A percentile compares a stretch with the other conserved stretches of the same genome.
phyloP scores from a whole-genome alignment of 2,113 vertebrate genomes.

The Leuciscus idus region DNA sequence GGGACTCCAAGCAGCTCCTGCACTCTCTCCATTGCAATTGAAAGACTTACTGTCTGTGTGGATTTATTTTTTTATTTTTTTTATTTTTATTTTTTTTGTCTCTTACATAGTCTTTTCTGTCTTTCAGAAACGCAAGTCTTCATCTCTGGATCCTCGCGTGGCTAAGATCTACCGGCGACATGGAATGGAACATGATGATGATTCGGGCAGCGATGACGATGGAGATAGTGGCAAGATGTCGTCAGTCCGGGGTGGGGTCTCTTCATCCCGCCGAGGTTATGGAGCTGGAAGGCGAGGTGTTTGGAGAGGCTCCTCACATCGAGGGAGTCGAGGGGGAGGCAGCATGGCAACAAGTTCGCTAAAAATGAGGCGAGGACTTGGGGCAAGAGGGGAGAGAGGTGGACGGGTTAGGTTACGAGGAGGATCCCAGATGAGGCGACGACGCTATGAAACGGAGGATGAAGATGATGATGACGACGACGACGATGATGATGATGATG shows the following conservation, averaged over 20 bases:
- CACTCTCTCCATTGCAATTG: not conserved
- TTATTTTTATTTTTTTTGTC: not conserved
- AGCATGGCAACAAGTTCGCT: conserved; percentile 55
- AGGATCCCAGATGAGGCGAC: conserved; percentile 73
- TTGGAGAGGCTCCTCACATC: conserved; percentile 68
- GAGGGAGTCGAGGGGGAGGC: conserved; percentile 63
- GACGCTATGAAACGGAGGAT: conserved; percentile 74
- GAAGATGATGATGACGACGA: conserved; percentile 71
- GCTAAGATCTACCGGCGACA: conserved; percentile 76
- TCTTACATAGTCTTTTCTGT: not conserved
- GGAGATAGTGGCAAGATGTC: conserved; percentile 71
- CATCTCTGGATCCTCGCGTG: conserved; percentile 72
- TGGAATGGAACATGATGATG: conserved; percentile 71
- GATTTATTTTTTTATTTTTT: not conserved
- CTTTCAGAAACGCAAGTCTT: conserved; percentile 74
- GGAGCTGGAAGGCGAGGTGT: conserved; percentile 68
- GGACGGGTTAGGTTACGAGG: conserved; percentile 72
- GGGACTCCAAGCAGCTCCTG: not conserved
- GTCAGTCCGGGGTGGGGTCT: conserved; percentile 64
- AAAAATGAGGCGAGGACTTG: conserved; percentile 67
- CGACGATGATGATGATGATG: conserved; percentile 71
- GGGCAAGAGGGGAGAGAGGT: conserved; percentile 67
- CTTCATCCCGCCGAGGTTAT: conserved; percentile 75
- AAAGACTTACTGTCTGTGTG: not conserved
- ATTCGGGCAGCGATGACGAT: conserved; percentile 73